These are phyloP conservation scores for Linnaemya tessellans DNA, from an alignment of 2,888 invertebrate genomes.

Conservation along the genomic window DNA sequence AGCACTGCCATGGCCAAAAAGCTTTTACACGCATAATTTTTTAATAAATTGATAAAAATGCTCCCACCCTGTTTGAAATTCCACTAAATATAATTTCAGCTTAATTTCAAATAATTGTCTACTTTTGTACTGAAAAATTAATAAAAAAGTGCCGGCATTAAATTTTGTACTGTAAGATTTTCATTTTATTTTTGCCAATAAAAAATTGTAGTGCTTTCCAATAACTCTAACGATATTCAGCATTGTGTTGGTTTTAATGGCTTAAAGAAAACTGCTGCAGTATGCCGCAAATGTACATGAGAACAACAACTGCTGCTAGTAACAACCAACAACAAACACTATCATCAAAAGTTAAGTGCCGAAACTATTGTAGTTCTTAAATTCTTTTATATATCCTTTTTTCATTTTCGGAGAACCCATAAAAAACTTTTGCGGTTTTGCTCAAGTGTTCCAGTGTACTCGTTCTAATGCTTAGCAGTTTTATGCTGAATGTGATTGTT, in stretches of 20 bases:
- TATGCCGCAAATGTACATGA: constrained; percentile 23
- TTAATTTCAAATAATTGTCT: no score
- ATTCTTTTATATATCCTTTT: constrained; percentile 19
- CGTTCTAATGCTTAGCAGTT: constrained; percentile 1
- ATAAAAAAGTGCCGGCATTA: not conserved
- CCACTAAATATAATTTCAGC: no score
- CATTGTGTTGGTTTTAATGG: constrained; percentile 28
- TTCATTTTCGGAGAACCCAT: not conserved
- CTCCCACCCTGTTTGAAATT: no score
- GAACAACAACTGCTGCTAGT: constrained; percentile 10
- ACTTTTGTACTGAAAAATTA: no score
- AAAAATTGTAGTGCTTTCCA: constrained; percentile 11
- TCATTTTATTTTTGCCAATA: constrained; percentile 25
- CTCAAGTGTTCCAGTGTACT: constrained; percentile 42
- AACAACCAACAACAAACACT: constrained; percentile 6
- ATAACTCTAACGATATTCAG: constrained; percentile 7
- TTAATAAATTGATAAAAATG: no score
- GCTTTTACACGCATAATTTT: no score
- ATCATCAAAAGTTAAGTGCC: constrained; percentile 63
- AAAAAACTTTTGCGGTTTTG: constrained; percentile 66
- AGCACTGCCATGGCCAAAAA: no score
- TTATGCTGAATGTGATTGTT: constrained; percentile 37
- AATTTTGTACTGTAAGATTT: constrained; percentile 11
- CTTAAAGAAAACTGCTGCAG: constrained; percentile 42
- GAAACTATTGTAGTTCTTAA: constrained; percentile 44